Evolutionary conservation across 2,888 invertebrate species (phyloP), one percentile per base, ranked within the genome.

Genomic region (Pachydiplax longipennis): DNA sequence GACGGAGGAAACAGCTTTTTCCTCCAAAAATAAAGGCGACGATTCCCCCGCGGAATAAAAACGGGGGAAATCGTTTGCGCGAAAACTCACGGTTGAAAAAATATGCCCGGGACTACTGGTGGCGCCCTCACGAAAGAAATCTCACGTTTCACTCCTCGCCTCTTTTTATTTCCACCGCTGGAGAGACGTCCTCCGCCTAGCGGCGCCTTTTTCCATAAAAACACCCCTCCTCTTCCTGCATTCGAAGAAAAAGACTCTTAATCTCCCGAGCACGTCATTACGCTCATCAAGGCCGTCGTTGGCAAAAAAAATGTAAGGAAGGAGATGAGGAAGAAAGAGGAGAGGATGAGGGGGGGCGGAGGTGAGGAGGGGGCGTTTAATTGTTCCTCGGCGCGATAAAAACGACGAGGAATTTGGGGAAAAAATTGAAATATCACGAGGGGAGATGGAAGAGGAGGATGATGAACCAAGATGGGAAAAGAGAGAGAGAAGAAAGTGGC

Each of bases 321-420:
- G 13, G 53, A 25, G 44, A 44, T 25, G 82, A 13, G 53, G 31
- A 53, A 48, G 48, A 48, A 1, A 53, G 44, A 25, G 48, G 31
- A 13, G 53, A 25, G 18, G 44, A 35, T 12, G 25, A 25, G 48
- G 31, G 12, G 25, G 48, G 13, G 35, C 2, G 35, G 18, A 6
- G 18, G 80, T 5, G 80, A 80, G 81, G 35, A 2, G 40, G n/a
- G 31, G 53, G 53, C 31, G 31, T 83, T 83, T 83, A 83, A 83
- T 83, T 83, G 83, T 83, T 83, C 83, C 58, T 82, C 18, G 58
- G 83, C 58, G 83, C 83, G 58, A 83, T 58, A 58, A 83, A 83
- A 58, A 58, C 53, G 83, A 58, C 13, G 48, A 25, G 82, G 82
- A 82, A 82, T 31, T 83, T 18, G 31, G 58, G 31, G n/a, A 58